Evolutionary conservation across 2,113 vertebrate species (phyloP).

Genomic region (Empidonax alnorum): DNA sequence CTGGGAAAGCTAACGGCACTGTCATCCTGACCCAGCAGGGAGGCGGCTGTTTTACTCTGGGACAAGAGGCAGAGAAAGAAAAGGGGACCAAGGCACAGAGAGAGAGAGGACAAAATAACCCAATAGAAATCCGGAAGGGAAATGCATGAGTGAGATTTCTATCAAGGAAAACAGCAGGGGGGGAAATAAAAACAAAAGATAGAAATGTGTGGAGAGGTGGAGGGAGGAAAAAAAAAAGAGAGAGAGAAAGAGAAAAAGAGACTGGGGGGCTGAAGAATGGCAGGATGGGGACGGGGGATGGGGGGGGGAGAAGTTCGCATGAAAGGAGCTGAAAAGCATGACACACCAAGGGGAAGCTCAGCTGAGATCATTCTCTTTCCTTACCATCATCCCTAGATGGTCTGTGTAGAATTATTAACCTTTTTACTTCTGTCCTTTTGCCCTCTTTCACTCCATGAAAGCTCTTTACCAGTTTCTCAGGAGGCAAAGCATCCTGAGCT

Average conservation of each 20-base stretch:
- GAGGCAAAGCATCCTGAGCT: constrained; percentile 39
- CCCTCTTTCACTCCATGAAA: constrained; percentile 16
- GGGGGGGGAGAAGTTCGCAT: neutral
- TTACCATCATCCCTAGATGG: neutral
- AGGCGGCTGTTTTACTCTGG: constrained; percentile 54
- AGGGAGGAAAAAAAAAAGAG: constrained; percentile 55
- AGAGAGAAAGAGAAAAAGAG: neutral
- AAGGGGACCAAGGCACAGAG: constrained; percentile 64
- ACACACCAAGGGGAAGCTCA: neutral
- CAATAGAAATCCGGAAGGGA: constrained; percentile 76
- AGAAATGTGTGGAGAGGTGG: constrained; percentile 50
- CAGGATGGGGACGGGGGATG: neutral
- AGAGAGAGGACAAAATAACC: constrained; percentile 73
- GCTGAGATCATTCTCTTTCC: constrained; percentile 44
- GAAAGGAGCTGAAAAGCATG: constrained; percentile 76
- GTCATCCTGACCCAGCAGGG: constrained; percentile 78
- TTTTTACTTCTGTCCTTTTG: constrained; percentile 23
- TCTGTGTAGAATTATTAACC: constrained; percentile 49
- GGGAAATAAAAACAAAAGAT: constrained; percentile 61
- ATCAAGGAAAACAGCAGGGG: constrained; percentile 73
- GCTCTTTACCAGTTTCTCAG: constrained; percentile 35
- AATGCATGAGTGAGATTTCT: constrained; percentile 81
- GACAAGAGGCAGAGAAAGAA: constrained; percentile 72
- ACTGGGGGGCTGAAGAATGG: constrained; percentile 17
- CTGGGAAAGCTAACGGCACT: constrained; percentile 66